Conservation (phyloP, 2,113 vertebrate species). For the Nycticryphes semicollaris region DNA sequence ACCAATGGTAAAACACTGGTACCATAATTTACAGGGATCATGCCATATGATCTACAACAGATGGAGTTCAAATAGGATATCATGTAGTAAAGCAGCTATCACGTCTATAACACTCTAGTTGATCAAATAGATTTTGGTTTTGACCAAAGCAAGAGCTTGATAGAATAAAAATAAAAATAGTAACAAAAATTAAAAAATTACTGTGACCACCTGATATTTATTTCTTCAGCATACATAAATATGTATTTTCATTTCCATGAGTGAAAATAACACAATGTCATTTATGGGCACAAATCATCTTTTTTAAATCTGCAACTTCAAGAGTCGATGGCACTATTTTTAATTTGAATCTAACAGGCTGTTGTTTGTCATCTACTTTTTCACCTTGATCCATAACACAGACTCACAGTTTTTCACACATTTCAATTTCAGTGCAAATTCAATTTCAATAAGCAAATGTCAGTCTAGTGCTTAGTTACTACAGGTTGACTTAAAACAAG, state of each 20-base stretch:
- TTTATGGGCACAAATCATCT: neutral
- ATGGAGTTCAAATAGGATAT: neutral
- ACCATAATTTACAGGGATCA: neutral
- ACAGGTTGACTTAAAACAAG: neutral
- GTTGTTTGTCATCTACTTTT: neutral
- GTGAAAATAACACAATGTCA: rapidly evolving
- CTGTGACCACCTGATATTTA: neutral
- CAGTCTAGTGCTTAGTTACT: neutral
- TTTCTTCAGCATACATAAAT: neutral
- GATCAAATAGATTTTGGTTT: neutral
- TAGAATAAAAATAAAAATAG: neutral
- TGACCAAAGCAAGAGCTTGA: neutral
- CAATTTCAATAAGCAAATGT: neutral
- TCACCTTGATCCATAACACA: neutral
- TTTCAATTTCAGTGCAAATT: neutral
- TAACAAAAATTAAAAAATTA: neutral
- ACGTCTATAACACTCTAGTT: neutral
- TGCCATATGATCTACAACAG: neutral
- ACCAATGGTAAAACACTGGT: neutral
- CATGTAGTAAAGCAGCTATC: neutral
- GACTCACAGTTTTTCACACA: neutral
- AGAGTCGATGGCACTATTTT: neutral
- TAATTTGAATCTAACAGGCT: neutral
- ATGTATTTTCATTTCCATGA: neutral
- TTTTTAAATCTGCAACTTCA: neutral